Base-by-base conservation (phyloP, 2,797 vertebrate species). In the Austrolebias charrua region DNA sequence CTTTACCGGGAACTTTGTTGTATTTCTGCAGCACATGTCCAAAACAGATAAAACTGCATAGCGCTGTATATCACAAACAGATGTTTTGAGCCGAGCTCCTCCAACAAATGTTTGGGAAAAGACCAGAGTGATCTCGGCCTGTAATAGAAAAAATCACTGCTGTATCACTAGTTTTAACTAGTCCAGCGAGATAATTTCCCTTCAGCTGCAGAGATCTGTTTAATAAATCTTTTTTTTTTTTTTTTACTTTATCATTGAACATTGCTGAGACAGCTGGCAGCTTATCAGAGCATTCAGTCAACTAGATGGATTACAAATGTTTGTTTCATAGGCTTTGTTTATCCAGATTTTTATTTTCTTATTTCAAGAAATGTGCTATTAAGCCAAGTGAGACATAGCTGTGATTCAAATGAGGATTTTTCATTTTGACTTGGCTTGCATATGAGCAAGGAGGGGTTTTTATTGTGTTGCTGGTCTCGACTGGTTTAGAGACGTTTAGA, bases 21-120 rank as follows among this genome's bases (percentile, higher is more conserved):
- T 63, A 50, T 69, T 63, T 66, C 63, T 71, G 7, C 55, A 75
- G 45, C 24, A 61, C 61, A 63, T 57, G 63, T 88, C 84, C 80
- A 81, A 66, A 69, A 75, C 69, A 86, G 80, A 81, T 86, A 81
- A 80, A 85, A 71, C 40, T 58, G 65, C 79, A 83, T 68, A 83
- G 71, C 67, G n/a, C 40, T 64, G 65, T 80, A 73, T 82, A 89
- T 89, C 70, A 78, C 74, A 86, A 90, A 82, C 88, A 90, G 84
- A 90, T 90, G 88, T 76, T 79, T 76, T 48, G 52, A 57, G 50
- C 66, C 55, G 58, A 66, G 52, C 20, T 15, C 35, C 64, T 78
- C 60, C 58, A 68, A 75, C 68, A 68, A 81, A 81, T 79, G 72
- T 71, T 55, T 43, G 58, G 14, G 49, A 33, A 63, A 29, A 63